Base-by-base conservation (phyloP, 2,113 vertebrate species). In the Gracilinanus agilis region DNA sequence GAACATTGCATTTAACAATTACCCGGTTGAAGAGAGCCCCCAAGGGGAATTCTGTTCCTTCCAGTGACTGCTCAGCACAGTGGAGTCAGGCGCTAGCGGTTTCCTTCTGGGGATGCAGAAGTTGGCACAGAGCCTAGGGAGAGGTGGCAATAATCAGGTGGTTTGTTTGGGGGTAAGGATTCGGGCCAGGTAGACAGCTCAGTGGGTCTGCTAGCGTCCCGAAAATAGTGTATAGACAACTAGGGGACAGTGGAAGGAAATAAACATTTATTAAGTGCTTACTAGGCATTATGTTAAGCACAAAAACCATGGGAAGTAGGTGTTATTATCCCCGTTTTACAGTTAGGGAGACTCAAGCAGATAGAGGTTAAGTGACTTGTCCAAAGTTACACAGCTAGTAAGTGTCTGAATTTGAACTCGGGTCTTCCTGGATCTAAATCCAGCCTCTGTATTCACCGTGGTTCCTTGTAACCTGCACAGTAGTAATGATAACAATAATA, bases 1-100 rank as follows among this genome's bases (percentile, higher is more conserved):
- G 49, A 90, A 53, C 89, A 53, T 49, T 53, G 44, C 27, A 90
- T 90, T 90, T 90, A 90, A 90, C 89, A 53, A 90, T 90, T 90
- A 90, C 44, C 24, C 10, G 13, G 23, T 90, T 90, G 89, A 90
- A 90, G 24, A 53, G 44, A 53, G 44, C 11, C 89, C 89, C 89
- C 67, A 40, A 53, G 89, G 89, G 27, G 89, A 90, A 90, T 90
- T 53, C 89, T 90, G 44, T 3, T 90, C 44, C n/a, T 24, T 83
- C 44, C 49, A 53, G 24, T 90, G 89, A 53, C 44, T 90, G 49
- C 49, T 90, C 44, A 90, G 27, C 1, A 49, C 4, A 53, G 49
- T 89, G 88, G 49, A 89, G 89, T 16, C 89, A 53, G 49, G 89
- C 44, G 27, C 16, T 27, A 53, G 44, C 89, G 25, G 27, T 90